Base-by-base conservation (phyloP, 2,797 vertebrate species). In the Lepilemur ruficaudatus region DNA sequence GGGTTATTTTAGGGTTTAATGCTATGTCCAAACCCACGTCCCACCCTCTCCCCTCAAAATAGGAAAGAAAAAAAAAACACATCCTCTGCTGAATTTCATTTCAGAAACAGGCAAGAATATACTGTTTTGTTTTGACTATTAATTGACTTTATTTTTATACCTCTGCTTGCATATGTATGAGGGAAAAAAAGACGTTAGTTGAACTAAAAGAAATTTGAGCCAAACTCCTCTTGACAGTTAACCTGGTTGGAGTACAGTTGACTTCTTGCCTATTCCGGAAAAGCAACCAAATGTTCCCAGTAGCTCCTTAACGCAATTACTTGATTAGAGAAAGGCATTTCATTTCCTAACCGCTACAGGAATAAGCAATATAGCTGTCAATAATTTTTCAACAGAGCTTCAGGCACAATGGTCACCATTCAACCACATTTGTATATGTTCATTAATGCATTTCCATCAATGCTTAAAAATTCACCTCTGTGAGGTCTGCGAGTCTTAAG, bases 291-390 rank as follows among this genome's bases (percentile, higher is more conserved):
- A 93, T 3, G 76, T 98, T 98, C 98, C 98, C 98, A 97, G 98
- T 97, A 98, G 98, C 95, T 98, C 86, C 96, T 98, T 98, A 98
- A 98, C 98, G 97, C 98, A 98, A 98, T 98, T 98, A 98, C 98
- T 96, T 98, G 98, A 98, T 98, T 97, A 98, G 95, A 97, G 87
- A 81, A 89, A 97, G 95, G 98, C 97, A 98, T 98, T 98, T 98
- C 96, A 95, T 98, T 98, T 98, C 94, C 94, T 98, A 98, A 99
- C 99, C 99, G 5, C 99, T 98, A 99, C 99, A 99, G 98, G 98
- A 96, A 99, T 99, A 98, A 98, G 99, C 99, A 99, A 99, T 99
- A 99, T 98, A 98, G 90, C 98, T 98, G 99, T 99, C 99, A 97
- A 99, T 99, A 99, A 96, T 97, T 97, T 96, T 75, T 35, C 97